Percentiles rank a stretch among this genome's conserved stretches.
Evolutionary conservation across 2,888 invertebrate genomes (phyloP).

Genomic region (Nesidiocoris tenuis): DNA sequence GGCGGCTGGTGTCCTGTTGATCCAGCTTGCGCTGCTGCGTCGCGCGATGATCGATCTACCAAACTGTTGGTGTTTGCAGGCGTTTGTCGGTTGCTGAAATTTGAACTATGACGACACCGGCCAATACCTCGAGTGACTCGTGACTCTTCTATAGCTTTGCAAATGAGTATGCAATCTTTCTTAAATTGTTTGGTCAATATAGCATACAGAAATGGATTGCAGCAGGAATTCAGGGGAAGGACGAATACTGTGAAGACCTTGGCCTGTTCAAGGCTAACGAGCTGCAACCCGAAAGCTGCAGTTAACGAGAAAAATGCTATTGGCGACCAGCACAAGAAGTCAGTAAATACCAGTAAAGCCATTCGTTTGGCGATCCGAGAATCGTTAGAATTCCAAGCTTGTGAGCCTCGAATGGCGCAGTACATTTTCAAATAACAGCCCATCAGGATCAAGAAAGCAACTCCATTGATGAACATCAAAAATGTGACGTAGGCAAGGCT

Average conservation of each 20-base stretch:
- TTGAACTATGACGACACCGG: slow-evolving; percentile 79
- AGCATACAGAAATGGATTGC: slow-evolving; percentile 97
- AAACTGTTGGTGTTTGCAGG: slow-evolving; percentile 84
- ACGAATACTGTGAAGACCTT: slow-evolving; percentile 95
- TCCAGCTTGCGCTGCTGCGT: slow-evolving; percentile 58
- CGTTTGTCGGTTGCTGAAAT: slow-evolving; percentile 83
- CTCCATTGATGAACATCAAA: slow-evolving; percentile 86
- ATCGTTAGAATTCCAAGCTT: slow-evolving; percentile 97
- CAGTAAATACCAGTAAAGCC: slow-evolving; percentile 95
- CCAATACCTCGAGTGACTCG: slow-evolving; percentile 85
- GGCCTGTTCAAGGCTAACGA: slow-evolving; percentile 91
- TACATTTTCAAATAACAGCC: slow-evolving; percentile 97
- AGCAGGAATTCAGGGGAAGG: slow-evolving; percentile 92
- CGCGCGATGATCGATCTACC: slow-evolving; percentile 74
- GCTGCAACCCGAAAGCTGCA: slow-evolving; percentile 85
- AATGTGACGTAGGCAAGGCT: slow-evolving; percentile 87
- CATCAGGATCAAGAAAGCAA: slow-evolving; percentile 91
- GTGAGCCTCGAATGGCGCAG: slow-evolving; percentile 91
- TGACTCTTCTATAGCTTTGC: slow-evolving; percentile 93
- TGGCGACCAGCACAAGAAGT: slow-evolving; percentile 97
- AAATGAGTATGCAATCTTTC: slow-evolving; percentile 93
- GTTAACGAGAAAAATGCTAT: slow-evolving; percentile 94
- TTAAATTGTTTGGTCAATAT: slow-evolving; percentile 97
- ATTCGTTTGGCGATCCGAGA: slow-evolving; percentile 93
- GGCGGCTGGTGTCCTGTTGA: slow-evolving; percentile 52